Evolutionary conservation across 2,888 invertebrate genomes (phyloP).

Genomic region (Acleris laterana): DNA sequence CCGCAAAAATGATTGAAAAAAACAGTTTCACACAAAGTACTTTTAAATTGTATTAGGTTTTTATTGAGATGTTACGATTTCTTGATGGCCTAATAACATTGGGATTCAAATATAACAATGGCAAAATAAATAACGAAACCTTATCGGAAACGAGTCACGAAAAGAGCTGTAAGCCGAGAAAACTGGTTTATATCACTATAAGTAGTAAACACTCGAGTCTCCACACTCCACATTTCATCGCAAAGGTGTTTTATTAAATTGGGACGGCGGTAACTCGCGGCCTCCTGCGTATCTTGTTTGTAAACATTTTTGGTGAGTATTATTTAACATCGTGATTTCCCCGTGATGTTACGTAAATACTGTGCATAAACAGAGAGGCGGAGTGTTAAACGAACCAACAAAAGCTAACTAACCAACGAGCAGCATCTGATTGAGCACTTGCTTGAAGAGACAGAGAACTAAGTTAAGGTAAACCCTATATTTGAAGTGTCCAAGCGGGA

Average conservation of each 20-base stretch:
- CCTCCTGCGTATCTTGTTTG: slow-evolving; percentile 3
- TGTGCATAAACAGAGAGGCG: slow-evolving; percentile 19
- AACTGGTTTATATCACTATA: too few species aligned
- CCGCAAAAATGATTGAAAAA: too few species aligned
- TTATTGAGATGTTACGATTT: too few species aligned
- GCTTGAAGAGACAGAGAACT: background rate
- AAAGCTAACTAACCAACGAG: slow-evolving; percentile 30
- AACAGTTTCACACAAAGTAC: too few species aligned
- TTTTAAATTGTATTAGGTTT: too few species aligned
- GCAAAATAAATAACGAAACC: too few species aligned
- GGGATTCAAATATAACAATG: too few species aligned
- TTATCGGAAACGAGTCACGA: too few species aligned
- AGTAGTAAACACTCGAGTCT: too few species aligned
- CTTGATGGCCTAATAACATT: too few species aligned
- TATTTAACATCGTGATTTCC: background rate
- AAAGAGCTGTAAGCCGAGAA: too few species aligned
- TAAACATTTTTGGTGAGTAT: slow-evolving; percentile 1
- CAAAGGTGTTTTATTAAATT: background rate
- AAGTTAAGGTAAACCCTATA: background rate
- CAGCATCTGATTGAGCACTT: slow-evolving; percentile 17
- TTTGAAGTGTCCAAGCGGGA: background rate
- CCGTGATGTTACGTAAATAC: slow-evolving; percentile 13
- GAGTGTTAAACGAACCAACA: slow-evolving; percentile 24
- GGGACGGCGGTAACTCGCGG: background rate
- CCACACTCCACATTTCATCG: too few species aligned